Conservation (phyloP, 2,113 vertebrate genomes). For the Thunnus maccoyii region DNA sequence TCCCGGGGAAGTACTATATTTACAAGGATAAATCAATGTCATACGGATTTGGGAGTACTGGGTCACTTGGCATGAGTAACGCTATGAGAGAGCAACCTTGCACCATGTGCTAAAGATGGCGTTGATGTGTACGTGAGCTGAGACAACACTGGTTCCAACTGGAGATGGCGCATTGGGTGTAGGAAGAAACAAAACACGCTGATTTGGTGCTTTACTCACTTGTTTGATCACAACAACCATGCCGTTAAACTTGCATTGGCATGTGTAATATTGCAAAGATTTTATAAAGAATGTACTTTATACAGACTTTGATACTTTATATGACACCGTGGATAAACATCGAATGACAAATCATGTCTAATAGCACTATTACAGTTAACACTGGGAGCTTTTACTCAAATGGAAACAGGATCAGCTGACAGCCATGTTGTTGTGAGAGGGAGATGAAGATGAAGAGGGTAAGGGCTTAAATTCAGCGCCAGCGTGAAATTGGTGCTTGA, state of each 20-base stretch:
- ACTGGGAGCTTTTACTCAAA: constrained; percentile 25
- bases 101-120: not conserved
- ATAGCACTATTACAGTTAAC: not conserved
- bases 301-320: not conserved
- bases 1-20: constrained; percentile 78
- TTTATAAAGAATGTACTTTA: not conserved
- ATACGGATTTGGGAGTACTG: constrained; percentile 26
- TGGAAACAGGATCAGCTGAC: constrained; percentile 26
- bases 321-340: not conserved
- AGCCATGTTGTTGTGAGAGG: constrained; percentile 12
- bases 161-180: not conserved
- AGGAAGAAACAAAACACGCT: not conserved
- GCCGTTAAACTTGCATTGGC: not conserved
- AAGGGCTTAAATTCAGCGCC: constrained; percentile 6
- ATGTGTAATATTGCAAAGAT: not conserved
- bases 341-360: constrained; percentile 14
- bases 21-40: constrained; percentile 69
- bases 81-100: constrained; percentile 11
- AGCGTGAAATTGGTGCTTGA: constrained; percentile 15
- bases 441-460: constrained; percentile 15
- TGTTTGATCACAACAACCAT: not conserved
- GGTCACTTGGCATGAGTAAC: constrained; percentile 53
- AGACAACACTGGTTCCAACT: not conserved
- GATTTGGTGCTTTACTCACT: not conserved
- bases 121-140: constrained; percentile 9